These are phyloP conservation scores for Reinhardtius hippoglossoides DNA, from an alignment of 2,113 vertebrate species.

Conservation along the genomic window DNA sequence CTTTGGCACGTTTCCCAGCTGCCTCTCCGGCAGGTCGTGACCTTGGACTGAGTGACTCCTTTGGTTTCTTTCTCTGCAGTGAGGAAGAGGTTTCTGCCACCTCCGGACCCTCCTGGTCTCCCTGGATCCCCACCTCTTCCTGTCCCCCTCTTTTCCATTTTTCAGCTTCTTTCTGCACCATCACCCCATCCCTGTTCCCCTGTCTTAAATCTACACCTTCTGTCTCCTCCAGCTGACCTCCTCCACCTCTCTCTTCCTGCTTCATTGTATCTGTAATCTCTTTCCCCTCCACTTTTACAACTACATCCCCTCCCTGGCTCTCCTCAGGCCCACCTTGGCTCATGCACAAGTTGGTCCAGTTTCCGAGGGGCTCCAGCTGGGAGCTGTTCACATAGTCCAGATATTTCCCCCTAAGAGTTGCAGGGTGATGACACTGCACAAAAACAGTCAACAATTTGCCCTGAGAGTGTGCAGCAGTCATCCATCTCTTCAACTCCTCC, in stretches of 20 bases:
- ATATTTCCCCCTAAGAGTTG: slow-evolving; percentile 87
- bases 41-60: slow-evolving; percentile 39
- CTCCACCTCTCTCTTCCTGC: slow-evolving; percentile 34
- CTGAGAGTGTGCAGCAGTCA: slow-evolving; percentile 86
- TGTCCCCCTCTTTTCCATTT: slow-evolving; percentile 41
- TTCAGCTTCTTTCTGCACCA: slow-evolving; percentile 30
- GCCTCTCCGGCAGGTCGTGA: slow-evolving; percentile 49
- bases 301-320: slow-evolving; percentile 51
- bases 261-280: neutral
- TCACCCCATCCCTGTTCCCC: neutral
- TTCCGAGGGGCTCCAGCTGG: slow-evolving; percentile 80
- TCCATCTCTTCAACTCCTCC: slow-evolving; percentile 88
- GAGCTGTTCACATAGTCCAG: slow-evolving; percentile 90
- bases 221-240: slow-evolving; percentile 1
- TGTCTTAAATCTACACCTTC: slow-evolving; percentile 2
- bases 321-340: slow-evolving; percentile 56
- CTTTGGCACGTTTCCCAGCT: slow-evolving; percentile 56
- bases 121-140: slow-evolving; percentile 54
- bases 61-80: slow-evolving; percentile 51
- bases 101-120: slow-evolving; percentile 67
- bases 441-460: slow-evolving; percentile 90
- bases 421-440: slow-evolving; percentile 89
- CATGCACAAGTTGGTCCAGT: slow-evolving; percentile 67
- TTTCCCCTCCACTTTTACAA: slow-evolving; percentile 45
- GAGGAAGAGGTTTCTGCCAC: slow-evolving; percentile 26